Percentiles rank a stretch among this genome's conserved stretches.
These are phyloP conservation scores for Nebria ingens DNA, from an alignment of 1,140 invertebrate species.

Conservation along the genomic window DNA sequence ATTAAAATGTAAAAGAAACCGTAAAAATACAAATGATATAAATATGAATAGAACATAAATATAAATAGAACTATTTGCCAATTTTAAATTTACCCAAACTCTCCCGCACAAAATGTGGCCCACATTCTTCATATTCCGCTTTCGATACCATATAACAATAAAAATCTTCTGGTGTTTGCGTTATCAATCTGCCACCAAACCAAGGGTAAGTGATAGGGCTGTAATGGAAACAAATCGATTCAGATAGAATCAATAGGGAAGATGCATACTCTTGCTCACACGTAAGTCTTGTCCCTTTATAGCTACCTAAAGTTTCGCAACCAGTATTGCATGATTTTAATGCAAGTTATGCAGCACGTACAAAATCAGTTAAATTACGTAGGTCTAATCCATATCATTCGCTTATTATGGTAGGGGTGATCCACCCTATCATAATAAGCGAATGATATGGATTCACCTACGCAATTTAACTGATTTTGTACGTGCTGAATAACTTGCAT, in stretches of 20 bases:
- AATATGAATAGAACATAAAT: neutral
- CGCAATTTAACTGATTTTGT: no score
- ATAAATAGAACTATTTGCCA: neutral
- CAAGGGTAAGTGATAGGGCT: constrained; percentile 78
- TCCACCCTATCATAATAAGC: no score
- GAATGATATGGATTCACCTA: no score
- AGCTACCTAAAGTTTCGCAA: no score
- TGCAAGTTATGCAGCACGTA: no score
- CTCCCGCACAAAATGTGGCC: constrained; percentile 31
- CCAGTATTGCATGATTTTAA: no score
- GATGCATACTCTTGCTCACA: neutral
- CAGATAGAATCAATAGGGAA: constrained; percentile 11
- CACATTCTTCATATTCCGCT: constrained; percentile 83
- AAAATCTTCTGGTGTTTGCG: constrained; percentile 63
- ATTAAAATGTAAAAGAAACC: neutral
- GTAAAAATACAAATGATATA: neutral
- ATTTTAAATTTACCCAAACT: neutral
- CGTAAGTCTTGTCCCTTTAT: neutral
- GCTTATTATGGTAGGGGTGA: no score
- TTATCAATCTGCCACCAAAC: constrained; percentile 71
- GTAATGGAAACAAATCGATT: constrained; percentile 25
- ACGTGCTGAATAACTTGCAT: no score
- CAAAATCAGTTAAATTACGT: no score
- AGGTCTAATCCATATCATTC: no score
- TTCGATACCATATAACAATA: constrained; percentile 61